Conservation (phyloP, 2,888 invertebrate species). For the Branchellion lobata region DNA sequence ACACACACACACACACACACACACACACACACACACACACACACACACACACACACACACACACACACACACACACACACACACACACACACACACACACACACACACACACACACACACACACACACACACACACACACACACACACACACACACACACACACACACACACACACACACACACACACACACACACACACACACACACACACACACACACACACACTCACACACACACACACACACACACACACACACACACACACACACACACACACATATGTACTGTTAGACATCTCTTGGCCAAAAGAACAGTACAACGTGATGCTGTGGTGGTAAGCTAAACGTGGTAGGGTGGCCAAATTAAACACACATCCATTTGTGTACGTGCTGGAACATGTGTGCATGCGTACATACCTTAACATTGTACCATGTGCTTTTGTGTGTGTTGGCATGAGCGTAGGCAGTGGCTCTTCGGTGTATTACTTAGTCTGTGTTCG, state of each 20-base stretch:
- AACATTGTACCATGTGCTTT: too few relatives aligned
- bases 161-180: not conserved
- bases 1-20: not conserved
- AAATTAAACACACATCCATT: not conserved
- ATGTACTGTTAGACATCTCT: conserved; percentile 35
- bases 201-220: not conserved
- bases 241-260: conserved; percentile 25
- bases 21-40: conserved; percentile 16
- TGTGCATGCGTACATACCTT: too few relatives aligned
- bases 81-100: conserved; percentile 20
- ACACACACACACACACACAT: conserved; percentile 40
- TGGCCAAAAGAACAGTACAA: too few relatives aligned
- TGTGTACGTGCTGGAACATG: not conserved
- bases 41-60: not conserved
- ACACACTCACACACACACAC: conserved; percentile 17
- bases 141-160: not conserved
- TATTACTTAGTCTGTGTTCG: too few relatives aligned
- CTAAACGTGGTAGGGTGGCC: not conserved
- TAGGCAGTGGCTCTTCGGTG: too few relatives aligned
- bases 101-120: conserved; percentile 21
- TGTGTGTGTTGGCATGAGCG: too few relatives aligned
- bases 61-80: conserved; percentile 11
- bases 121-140: not conserved
- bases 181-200: conserved; percentile 26
- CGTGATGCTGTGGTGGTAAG: conserved; percentile 4